Evolutionary conservation across 1,140 invertebrate genomes (phyloP), one percentile per base, ranked within the genome.

Genomic region (Rhizoglyphus robini): DNA sequence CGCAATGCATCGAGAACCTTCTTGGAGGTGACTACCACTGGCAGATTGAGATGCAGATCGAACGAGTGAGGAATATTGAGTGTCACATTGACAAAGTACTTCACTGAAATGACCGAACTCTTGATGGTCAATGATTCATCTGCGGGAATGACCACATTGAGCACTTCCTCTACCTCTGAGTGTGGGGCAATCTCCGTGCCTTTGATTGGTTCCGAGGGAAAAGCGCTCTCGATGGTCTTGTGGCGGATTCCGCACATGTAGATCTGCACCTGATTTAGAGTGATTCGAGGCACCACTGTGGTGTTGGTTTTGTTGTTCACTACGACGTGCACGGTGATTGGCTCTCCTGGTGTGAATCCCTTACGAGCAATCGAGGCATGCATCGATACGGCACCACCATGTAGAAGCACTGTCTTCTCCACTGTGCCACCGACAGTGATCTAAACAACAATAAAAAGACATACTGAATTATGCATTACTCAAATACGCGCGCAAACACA

Each of bases 31-130:
- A 63, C n/a, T 5, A 63, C 29, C 8, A 63, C 34, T 25, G 61
- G 46, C 32, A 63, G 34, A 63, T 63, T 63, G 15, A 49, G 5
- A 23, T 63, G 61, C 32, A 63, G 31, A 63, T 63, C 61, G 47
- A 63, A 11, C 25, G 61, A 15, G 8, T 18, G 61, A n/a, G 61
- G 61, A 23, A 63, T 63, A 30, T 63, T 36, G 8, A 63, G 34
- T 38, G 61, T 63, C 11, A n/a, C 18, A 38, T 63, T 31, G 11
- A 63, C 36, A 30, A 63, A 63, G 34, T 63, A 63, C 32, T 63
- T 63, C 5, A 63, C 36, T 3, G 61, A 51, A 23, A 63, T 63
- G 8, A 57, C 13, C 23, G 61, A 36, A 49, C 61, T 36, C 23
- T 63, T 63, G 30, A 63, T 63, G 18, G 61, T 58, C 5, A 63